Evolutionary conservation across 2,888 invertebrate species (phyloP), one percentile per base, ranked within the genome.

Genomic region (Parochlus steinenii): DNA sequence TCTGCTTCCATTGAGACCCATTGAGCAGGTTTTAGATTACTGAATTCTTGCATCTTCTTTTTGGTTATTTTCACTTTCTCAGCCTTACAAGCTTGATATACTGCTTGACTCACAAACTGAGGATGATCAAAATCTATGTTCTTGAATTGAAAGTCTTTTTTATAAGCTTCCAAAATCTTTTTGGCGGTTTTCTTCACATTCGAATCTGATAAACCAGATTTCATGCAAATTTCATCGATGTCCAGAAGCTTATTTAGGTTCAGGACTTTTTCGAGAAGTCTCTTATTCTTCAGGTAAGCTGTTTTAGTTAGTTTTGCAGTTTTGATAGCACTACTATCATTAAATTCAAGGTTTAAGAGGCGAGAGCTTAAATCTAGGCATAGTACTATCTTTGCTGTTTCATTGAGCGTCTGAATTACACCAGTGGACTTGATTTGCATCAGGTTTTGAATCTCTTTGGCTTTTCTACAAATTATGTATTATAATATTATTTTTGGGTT

Each of bases 91-190:
- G 73, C 70, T 42, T 70, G 67, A 47, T 62, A 69, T 1, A 74
- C 68, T 3, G 74, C 68, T 62, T 71, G 70, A 30, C 70, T 65
- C 2, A 65, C 61, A 54, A 74, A 74, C 43, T 74, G 74, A 0
- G 74, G 74, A 45, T 74, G 64, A 31, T 55, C 60, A 14, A 68
- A 47, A 47, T 74, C 68, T 15, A 64, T 48, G 41, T 61, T 60
- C 55, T 66, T 65, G 46, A 60, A 52, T 42, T 62, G 63, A 37
- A 64, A 52, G 19, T 52, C 49, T 22, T 50, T 56, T 44, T 59
- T 61, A 44, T 69, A 74, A 27, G 63, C 55, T 1, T 60, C 47
- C 1, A 72, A 50, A 23, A 74, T 62, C 22, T 60, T 60, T 24
- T 65, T 63, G 2, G 74, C 71, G 6, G 66, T 51, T 6, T 58